A percentile compares a stretch with the other conserved stretches of the same genome.
These are phyloP conservation scores for Alloplasta piceator DNA, from an alignment of 2,888 invertebrate species.

Conservation along the genomic window DNA sequence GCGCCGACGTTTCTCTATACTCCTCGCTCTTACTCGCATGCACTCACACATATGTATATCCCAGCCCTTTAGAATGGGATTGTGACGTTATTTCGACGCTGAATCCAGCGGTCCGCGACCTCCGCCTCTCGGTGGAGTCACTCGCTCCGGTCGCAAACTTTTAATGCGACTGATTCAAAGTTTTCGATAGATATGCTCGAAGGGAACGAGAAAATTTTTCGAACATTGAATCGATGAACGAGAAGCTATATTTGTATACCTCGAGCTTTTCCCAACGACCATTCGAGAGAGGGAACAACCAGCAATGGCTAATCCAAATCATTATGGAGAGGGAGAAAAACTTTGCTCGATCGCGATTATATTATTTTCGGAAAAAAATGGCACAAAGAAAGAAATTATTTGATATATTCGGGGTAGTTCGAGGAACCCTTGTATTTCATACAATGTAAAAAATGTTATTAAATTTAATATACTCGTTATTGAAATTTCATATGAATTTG, in stretches of 20 bases:
- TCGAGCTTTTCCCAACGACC: slow-evolving; percentile 35
- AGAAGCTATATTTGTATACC: slow-evolving; percentile 5
- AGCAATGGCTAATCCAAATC: slow-evolving; percentile 56
- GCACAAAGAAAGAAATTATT: no score
- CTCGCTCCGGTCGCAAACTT: slow-evolving; percentile 48
- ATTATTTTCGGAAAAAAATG: no score
- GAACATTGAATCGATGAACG: slow-evolving; percentile 1
- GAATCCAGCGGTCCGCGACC: slow-evolving; percentile 60
- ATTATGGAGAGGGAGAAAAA: slow-evolving; percentile 41
- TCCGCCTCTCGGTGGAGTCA: slow-evolving; percentile 8
- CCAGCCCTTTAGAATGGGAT: background rate
- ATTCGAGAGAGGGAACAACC: slow-evolving; percentile 47
- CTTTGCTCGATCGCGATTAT: slow-evolving; percentile 4
- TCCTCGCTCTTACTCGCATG: background rate
- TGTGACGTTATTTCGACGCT: slow-evolving; percentile 20
- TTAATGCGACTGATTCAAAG: slow-evolving; percentile 66
- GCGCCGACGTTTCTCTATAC: slow-evolving; percentile 42
- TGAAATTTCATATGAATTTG: no score
- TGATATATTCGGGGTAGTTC: no score
- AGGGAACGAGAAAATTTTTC: slow-evolving; percentile 57
- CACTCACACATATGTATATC: slow-evolving; percentile 1
- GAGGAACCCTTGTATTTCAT: no score
- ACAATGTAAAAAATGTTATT: no score
- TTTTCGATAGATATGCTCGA: slow-evolving; percentile 57
- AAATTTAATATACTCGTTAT: no score